Evolutionary conservation across 1,140 invertebrate species (phyloP).

Genomic region (Aricia agestis): DNA sequence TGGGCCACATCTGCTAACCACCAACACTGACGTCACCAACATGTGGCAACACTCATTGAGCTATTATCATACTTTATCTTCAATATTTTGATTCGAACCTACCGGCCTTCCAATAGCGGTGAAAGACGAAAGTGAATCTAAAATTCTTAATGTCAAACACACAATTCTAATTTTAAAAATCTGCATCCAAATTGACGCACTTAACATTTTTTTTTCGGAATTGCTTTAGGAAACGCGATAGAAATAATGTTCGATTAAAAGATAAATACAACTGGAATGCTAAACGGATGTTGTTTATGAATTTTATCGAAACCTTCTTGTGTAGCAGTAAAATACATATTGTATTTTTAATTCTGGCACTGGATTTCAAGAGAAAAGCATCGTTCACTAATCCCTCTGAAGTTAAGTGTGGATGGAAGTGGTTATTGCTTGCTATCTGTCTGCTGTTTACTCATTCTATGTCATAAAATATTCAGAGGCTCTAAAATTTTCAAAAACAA

Average conservation of each 20-base stretch:
- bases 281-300: neutral
- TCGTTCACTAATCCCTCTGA: too few species aligned
- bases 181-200: neutral
- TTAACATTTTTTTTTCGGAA: neutral
- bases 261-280: neutral
- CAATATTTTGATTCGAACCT: neutral
- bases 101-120: conserved; percentile 4
- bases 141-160: neutral
- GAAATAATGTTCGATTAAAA: neutral
- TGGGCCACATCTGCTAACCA: conserved; percentile 42
- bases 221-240: neutral
- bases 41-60: conserved; percentile 40
- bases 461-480: too few species aligned
- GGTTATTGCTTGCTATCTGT: too few species aligned
- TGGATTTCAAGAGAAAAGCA: too few species aligned
- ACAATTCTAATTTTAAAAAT: neutral
- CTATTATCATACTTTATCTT: conserved; percentile 30
- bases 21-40: conserved; percentile 43
- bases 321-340: too few species aligned
- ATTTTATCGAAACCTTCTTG: neutral
- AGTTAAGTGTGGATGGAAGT: too few species aligned
- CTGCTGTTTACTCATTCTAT: too few species aligned
- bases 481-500: too few species aligned
- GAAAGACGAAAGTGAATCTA: conserved; percentile 12
- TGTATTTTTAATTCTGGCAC: too few species aligned